Evolutionary conservation across 2,888 invertebrate species (phyloP), one percentile per base, ranked within the genome.

Genomic region (Chironomus riparius): DNA sequence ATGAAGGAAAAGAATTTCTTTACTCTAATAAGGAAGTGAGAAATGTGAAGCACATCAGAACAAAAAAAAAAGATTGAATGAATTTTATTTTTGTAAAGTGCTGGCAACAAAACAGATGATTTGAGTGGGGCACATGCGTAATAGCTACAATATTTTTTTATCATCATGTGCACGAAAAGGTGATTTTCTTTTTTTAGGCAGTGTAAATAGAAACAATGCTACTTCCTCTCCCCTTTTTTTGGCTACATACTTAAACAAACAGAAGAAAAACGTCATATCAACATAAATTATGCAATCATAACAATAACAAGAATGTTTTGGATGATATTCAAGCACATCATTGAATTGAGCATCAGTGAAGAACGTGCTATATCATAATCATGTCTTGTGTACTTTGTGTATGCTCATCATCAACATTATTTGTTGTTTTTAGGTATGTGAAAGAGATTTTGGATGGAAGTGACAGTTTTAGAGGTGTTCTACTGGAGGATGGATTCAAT

Each of bases 211-310:
- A 38, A 38, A 38, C 38, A 38, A 38, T 38, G 38, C 10, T 7
- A 7, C 38, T 10, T 38, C 38, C 38, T 1, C 28, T 10, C 7
- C 10, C 28, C 5, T 5, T 38, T 38, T 2, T 4, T 4, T 38
- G 1, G 38, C 38, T 38, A 38, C 28, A 28, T 28, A 4, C 38
- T 56, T 56, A 56, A 56, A 56, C 4, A 56, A 56, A 56, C 56
- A 56, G 56, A 18, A 4, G 38, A 38, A 38, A 38, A 38, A 38
- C 56, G 70, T 48, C 22, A 70, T 70, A 70, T 70, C 48, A 70
- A 70, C 70, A 70, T 70, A 70, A 70, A 70, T 70, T 70, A 70
- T 70, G 70, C 50, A 70, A 70, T 48, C 70, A 70, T 70, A 47
- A 70, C 70, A 70, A 70, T 28, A 70, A 70, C 70, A 70, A 21